A percentile compares a stretch with the other conserved stretches of the same genome.
Evolutionary conservation across 2,797 vertebrate species (phyloP).

Genomic region (Morelia viridis): DNA sequence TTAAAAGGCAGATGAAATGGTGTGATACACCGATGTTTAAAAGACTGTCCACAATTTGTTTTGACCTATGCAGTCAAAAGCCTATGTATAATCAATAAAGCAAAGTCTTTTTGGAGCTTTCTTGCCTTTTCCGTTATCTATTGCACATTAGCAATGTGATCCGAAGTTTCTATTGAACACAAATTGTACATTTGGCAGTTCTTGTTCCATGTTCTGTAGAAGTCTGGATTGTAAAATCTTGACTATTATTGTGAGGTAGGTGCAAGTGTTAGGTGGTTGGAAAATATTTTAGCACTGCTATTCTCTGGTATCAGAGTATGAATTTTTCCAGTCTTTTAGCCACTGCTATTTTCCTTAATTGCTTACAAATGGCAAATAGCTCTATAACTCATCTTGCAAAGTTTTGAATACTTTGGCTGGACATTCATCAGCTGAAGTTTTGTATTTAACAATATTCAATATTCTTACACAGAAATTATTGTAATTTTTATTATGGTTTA

Average conservation of each 20-base stretch:
- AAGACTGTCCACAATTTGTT: neutral
- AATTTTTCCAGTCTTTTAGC: neutral
- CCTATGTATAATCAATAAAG: neutral
- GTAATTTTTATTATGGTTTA: neutral
- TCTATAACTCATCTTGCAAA: neutral
- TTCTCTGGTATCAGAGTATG: neutral
- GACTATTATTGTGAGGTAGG: neutral
- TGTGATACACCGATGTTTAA: neutral
- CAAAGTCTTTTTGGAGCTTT: neutral
- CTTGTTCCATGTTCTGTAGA: neutral
- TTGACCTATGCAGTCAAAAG: neutral
- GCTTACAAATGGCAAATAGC: neutral
- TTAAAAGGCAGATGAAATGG: neutral
- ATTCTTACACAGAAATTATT: neutral
- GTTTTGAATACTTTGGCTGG: neutral
- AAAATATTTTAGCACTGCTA: neutral
- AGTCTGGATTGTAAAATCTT: neutral
- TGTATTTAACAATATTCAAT: neutral
- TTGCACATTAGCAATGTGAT: neutral
- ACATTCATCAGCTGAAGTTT: neutral
- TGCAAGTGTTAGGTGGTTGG: neutral
- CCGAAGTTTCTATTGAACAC: neutral
- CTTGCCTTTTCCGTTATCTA: neutral
- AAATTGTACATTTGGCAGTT: neutral
- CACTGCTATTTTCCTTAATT: neutral